phyloP scores from a whole-genome alignment of 2,113 vertebrate species.

The Alethe castanea region DNA sequence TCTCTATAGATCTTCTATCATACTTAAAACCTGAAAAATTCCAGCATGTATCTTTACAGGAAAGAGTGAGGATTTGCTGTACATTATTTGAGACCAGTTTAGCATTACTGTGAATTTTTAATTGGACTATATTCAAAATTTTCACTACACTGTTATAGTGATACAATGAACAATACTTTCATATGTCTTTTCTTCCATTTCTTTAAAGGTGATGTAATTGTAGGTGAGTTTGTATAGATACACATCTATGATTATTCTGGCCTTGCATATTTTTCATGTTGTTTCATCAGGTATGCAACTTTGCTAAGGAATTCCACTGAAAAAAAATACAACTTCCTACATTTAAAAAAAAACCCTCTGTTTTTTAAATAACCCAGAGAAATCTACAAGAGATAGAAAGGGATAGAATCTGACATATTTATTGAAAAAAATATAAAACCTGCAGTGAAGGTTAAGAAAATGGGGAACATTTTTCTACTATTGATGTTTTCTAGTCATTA shows the following conservation, averaged over 20 bases:
- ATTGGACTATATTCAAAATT: slow-evolving; percentile 27
- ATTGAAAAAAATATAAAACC: not conserved
- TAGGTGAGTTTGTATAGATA: not conserved
- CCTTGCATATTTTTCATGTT: not conserved
- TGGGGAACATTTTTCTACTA: not conserved
- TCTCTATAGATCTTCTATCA: not conserved
- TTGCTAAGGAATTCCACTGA: not conserved
- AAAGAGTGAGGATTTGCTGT: not conserved
- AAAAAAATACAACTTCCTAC: not conserved
- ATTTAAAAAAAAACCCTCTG: not conserved
- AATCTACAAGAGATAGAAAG: not conserved
- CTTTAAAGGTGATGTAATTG: not conserved
- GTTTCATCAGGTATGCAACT: not conserved
- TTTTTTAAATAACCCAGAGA: not conserved
- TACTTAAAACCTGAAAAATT: not conserved
- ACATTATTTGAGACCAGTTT: not conserved
- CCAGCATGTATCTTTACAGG: not conserved
- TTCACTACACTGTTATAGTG: slow-evolving; percentile 35
- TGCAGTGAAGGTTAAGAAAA: not conserved
- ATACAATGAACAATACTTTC: not conserved
- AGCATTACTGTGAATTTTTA: not conserved
- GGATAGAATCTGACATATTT: not conserved
- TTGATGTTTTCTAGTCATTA: not conserved
- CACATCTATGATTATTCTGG: not conserved
- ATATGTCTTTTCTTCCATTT: slow-evolving; percentile 3